phyloP scores from a whole-genome alignment of 2,888 invertebrate species.

The Metallyticus violacea region DNA sequence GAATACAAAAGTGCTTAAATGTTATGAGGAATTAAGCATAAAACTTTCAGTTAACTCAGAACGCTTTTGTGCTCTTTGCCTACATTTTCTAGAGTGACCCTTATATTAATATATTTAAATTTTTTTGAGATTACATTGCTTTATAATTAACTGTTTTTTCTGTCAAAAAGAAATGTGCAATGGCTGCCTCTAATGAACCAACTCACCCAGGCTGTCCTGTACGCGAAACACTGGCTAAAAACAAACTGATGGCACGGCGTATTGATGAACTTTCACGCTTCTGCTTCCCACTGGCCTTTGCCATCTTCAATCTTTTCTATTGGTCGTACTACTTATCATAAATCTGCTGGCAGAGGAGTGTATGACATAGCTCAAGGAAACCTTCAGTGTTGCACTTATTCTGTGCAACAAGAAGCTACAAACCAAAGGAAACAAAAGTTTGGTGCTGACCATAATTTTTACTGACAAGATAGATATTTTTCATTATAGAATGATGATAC shows the following conservation, averaged over 20 bases:
- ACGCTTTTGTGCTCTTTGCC: too few species aligned
- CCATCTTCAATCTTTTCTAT: conserved; percentile 48
- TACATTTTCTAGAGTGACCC: too few species aligned
- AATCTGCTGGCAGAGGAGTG: neutral
- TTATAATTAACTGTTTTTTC: neutral
- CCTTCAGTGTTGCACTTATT: neutral
- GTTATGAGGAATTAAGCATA: too few species aligned
- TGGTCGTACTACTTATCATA: conserved; percentile 47
- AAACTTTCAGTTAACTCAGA: too few species aligned
- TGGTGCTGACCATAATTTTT: neutral
- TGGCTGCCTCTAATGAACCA: neutral
- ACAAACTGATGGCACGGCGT: conserved; percentile 40
- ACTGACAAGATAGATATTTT: neutral
- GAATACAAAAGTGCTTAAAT: too few species aligned
- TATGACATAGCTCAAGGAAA: neutral
- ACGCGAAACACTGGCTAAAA: neutral
- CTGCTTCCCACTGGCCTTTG: conserved; percentile 47
- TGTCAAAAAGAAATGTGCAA: neutral
- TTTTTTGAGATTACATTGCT: too few species aligned
- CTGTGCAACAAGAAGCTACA: neutral
- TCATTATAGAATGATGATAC: neutral
- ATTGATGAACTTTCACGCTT: conserved; percentile 48
- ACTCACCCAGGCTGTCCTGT: neutral
- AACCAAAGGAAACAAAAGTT: neutral
- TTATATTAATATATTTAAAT: too few species aligned